Evolutionary conservation across 1,140 invertebrate species (phyloP), one percentile per base, ranked within the genome.

Genomic region (Drosophila pectinifera): DNA sequence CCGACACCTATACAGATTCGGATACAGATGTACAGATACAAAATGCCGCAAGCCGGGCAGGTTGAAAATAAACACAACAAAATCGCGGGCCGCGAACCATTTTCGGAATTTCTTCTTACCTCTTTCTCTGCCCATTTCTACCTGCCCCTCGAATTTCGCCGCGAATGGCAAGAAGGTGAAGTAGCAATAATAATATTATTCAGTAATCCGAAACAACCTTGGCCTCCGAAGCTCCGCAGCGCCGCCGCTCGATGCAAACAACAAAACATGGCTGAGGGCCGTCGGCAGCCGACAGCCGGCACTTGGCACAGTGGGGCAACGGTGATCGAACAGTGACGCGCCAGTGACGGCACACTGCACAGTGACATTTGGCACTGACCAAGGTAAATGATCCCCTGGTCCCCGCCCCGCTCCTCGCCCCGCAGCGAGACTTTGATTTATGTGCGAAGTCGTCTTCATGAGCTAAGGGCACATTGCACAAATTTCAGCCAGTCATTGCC

Each of bases 401-500:
- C 10, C 31, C 41, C 54, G 42, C 36, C 16, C 46, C 16, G 4
- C 36, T 13, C 31, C 48, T 5, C 24, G 13, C 20, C n/a, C 10
- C 26, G 20, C 62, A 8, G 34, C n/a, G 68, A 5, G 20, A 64
- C 70, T 74, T 65, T 85, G 82, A 86, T 86, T 85, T 86, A 86
- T 85, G 81, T 86, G 68, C 82, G 68, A 85, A 85, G 76, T 80
- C 67, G 72, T 80, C 62, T 76, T 83, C 76, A 43, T 70, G 68
- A 41, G 64, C 42, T 57, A 57, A 69, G 48, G 55, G 67, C 49
- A 69, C 49, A 70, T 70, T 70, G 68, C 68, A 56, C 61, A 59
- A 49, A 62, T 81, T 86, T 65, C 62, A 70, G 82, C 82, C 81
- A 85, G 81, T 85, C 81, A 85, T 85, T 85, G 82, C 68, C 78